These are phyloP conservation scores for Larimichthys crocea DNA, from an alignment of 2,113 vertebrate genomes.

Conservation along the genomic window DNA sequence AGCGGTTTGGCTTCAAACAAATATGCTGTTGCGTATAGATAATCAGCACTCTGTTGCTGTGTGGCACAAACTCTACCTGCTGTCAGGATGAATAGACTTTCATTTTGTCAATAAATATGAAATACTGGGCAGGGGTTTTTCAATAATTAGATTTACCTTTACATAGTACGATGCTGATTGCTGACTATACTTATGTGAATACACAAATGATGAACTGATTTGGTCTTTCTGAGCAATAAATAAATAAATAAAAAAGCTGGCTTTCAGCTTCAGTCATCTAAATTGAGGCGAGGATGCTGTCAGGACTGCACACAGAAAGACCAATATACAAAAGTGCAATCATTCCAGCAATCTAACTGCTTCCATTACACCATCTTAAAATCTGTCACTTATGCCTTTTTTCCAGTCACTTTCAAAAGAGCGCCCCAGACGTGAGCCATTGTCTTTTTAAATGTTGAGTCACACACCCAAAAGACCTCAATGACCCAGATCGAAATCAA, in stretches of 20 bases:
- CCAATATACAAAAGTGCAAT: slow-evolving; percentile 49
- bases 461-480: slow-evolving; percentile 53
- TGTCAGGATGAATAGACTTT: slow-evolving; percentile 64
- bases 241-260: neutral
- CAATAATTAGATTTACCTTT: slow-evolving; percentile 66
- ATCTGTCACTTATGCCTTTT: slow-evolving; percentile 37
- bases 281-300: slow-evolving; percentile 40
- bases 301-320: slow-evolving; percentile 29
- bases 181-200: slow-evolving; percentile 45
- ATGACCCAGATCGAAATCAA: slow-evolving; percentile 53
- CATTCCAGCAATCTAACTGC: slow-evolving; percentile 45
- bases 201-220: slow-evolving; percentile 47
- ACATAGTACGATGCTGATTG: slow-evolving; percentile 40
- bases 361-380: slow-evolving; percentile 37
- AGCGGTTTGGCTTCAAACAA: slow-evolving; percentile 65
- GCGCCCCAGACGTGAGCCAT: slow-evolving; percentile 17
- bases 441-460: slow-evolving; percentile 53
- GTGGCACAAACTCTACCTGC: slow-evolving; percentile 67
- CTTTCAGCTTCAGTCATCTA: slow-evolving; percentile 46
- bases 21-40: slow-evolving; percentile 69
- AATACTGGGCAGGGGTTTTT: slow-evolving; percentile 43
- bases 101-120: slow-evolving; percentile 70
- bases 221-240: slow-evolving; percentile 17
- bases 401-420: slow-evolving; percentile 35
- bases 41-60: slow-evolving; percentile 70